These are phyloP conservation scores for Tachina lurida DNA, from an alignment of 2,888 invertebrate genomes.

Conservation along the genomic window DNA sequence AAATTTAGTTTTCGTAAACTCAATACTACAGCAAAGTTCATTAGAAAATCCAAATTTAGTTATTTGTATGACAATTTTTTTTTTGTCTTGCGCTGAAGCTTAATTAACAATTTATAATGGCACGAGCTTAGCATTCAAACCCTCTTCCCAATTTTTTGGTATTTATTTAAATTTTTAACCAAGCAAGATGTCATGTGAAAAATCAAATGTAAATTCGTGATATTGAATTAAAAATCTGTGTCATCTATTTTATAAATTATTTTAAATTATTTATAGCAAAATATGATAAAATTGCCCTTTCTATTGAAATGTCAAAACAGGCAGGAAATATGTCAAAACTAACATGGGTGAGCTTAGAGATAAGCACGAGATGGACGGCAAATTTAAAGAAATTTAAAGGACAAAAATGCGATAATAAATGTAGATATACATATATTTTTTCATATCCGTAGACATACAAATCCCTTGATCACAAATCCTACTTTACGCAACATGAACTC, in stretches of 20 bases:
- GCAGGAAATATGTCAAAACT: neutral
- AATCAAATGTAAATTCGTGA: neutral
- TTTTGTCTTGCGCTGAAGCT: neutral
- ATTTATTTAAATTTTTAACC: neutral
- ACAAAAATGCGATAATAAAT: neutral
- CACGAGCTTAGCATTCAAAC: no score
- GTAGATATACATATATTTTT: neutral
- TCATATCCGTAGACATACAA: neutral
- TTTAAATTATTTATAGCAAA: slow-evolving; percentile 21
- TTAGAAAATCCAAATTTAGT: no score
- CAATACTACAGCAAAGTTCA: no score
- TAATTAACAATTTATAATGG: no score
- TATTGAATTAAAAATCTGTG: neutral
- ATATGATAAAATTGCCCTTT: slow-evolving; percentile 14
- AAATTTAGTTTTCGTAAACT: no score
- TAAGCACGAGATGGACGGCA: neutral
- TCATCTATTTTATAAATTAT: neutral
- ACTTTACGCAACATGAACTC: neutral
- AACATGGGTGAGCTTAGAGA: neutral
- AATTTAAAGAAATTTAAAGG: neutral
- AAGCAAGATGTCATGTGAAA: neutral
- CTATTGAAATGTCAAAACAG: neutral
- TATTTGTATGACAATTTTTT: neutral
- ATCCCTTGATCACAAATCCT: neutral
- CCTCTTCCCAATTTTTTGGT: no score